Percentiles rank a stretch among this genome's conserved stretches.
phyloP scores from a whole-genome alignment of 1,140 invertebrate genomes.

The Luehdorfia chinensis region DNA sequence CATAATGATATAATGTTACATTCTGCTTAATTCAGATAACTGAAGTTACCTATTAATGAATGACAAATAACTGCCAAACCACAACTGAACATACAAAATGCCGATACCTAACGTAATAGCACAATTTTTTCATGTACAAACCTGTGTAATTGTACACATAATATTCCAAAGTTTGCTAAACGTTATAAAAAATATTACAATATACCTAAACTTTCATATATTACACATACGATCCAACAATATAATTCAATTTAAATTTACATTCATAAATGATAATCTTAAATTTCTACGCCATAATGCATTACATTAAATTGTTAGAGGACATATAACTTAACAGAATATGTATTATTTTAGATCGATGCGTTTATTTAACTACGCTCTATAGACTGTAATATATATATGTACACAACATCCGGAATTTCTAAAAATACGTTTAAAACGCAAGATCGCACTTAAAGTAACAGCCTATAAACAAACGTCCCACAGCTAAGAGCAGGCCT shows the following conservation, averaged over 20 bases:
- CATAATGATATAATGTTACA: constrained; percentile 40
- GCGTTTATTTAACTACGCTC: too few relatives aligned
- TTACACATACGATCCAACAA: constrained; percentile 67
- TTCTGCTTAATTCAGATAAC: constrained; percentile 19
- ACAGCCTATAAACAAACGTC: too few relatives aligned
- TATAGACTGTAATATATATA: too few relatives aligned
- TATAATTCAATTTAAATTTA: constrained; percentile 70
- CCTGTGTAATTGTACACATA: constrained; percentile 30
- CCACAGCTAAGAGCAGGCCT: too few relatives aligned
- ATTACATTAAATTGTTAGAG: too few relatives aligned
- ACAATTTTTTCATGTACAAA: constrained; percentile 35
- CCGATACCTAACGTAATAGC: constrained; percentile 31
- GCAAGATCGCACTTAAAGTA: too few relatives aligned
- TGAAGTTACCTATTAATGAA: constrained; percentile 3
- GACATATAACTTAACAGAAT: too few relatives aligned
- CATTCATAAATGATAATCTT: constrained; percentile 51
- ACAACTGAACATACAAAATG: constrained; percentile 20
- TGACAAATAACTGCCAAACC: constrained; percentile 10
- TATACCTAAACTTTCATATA: constrained; percentile 68
- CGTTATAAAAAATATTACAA: constrained; percentile 69
- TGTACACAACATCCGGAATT: constrained; percentile 1
- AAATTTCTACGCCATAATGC: constrained; percentile 45
- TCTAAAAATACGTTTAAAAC: constrained; percentile 1
- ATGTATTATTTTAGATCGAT: constrained; percentile 4
- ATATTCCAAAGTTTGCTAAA: constrained; percentile 38